A percentile compares a stretch with the other conserved stretches of the same genome.
phyloP scores from a whole-genome alignment of 1,140 invertebrate genomes.

The Ceratina japonica region DNA sequence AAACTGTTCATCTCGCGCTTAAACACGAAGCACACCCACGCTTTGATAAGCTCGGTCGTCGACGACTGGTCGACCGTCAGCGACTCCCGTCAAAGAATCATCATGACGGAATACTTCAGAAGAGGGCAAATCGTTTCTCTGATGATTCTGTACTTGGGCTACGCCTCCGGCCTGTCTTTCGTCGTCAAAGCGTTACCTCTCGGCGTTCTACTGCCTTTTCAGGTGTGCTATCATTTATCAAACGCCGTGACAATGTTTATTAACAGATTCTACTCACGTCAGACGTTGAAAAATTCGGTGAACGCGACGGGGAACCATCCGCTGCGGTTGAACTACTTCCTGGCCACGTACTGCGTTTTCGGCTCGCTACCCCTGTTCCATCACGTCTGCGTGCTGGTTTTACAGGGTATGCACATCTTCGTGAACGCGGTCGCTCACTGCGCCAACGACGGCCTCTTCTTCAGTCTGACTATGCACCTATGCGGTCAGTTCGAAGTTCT shows the following conservation, averaged over 20 bases:
- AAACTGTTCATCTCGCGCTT: constrained; percentile 49
- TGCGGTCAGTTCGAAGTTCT: constrained; percentile 57
- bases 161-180: constrained; percentile 44
- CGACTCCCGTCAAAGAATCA: neutral
- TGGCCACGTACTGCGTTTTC: constrained; percentile 53
- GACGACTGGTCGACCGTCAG: constrained; percentile 42
- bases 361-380: constrained; percentile 1
- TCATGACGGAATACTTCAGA: constrained; percentile 46
- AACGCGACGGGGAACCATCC: neutral
- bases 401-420: constrained; percentile 43
- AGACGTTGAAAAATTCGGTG: neutral
- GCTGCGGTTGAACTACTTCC: constrained; percentile 23
- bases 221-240: neutral
- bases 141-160: constrained; percentile 46
- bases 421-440: constrained; percentile 47
- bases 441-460: constrained; percentile 63
- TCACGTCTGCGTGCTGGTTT: constrained; percentile 7
- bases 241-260: too few relatives aligned
- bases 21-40: constrained; percentile 27
- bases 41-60: constrained; percentile 31
- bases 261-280: neutral
- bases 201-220: neutral
- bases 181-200: constrained; percentile 40
- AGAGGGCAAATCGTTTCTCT: constrained; percentile 41
- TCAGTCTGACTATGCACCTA: constrained; percentile 54